phyloP scores from a whole-genome alignment of 1,140 invertebrate species.

The Lepidurus couesii region DNA sequence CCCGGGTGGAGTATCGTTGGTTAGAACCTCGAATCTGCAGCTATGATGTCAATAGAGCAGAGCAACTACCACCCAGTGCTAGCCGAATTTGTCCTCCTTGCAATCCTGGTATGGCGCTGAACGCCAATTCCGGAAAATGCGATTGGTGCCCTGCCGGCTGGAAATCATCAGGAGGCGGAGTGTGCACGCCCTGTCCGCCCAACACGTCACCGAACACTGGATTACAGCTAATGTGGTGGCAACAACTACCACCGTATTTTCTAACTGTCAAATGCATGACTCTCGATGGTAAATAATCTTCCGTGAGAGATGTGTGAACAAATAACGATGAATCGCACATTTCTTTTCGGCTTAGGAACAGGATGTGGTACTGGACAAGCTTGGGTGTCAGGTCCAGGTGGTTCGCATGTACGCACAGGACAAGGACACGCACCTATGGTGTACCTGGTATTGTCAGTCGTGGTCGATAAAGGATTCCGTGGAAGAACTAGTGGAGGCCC shows the following conservation, averaged over 20 bases:
- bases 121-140: constrained; percentile 39
- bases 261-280: constrained; percentile 49
- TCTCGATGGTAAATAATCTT: constrained; percentile 42
- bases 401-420: constrained; percentile 47
- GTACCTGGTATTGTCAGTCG: constrained; percentile 50
- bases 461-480: constrained; percentile 49
- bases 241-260: constrained; percentile 47
- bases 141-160: constrained; percentile 36
- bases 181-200: constrained; percentile 50
- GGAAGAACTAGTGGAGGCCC: constrained; percentile 38
- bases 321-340: constrained; percentile 17
- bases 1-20: constrained; percentile 50
- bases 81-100: constrained; percentile 51
- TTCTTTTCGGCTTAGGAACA: constrained; percentile 38
- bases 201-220: constrained; percentile 52
- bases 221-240: constrained; percentile 52
- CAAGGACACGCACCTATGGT: constrained; percentile 47
- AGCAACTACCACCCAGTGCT: constrained; percentile 43
- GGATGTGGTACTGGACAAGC: constrained; percentile 43
- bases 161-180: constrained; percentile 42
- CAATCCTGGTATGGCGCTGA: constrained; percentile 52
- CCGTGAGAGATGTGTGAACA: constrained; percentile 4
- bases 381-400: constrained; percentile 45
- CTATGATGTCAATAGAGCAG: constrained; percentile 43
- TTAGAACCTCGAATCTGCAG: constrained; percentile 53